phyloP scores from a whole-genome alignment of 2,888 invertebrate species.

The Chaetoderma sp. region DNA sequence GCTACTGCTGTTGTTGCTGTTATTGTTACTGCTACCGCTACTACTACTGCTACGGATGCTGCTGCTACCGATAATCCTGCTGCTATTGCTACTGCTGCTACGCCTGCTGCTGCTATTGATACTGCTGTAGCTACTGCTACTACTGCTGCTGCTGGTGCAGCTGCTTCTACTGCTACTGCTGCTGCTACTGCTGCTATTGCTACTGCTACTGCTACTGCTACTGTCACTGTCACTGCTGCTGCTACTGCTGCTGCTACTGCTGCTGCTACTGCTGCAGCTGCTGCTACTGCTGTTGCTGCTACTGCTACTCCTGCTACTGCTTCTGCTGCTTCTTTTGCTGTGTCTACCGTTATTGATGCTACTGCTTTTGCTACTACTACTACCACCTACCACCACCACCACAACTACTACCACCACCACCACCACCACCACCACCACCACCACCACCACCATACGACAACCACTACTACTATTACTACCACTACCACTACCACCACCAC shows the following conservation, averaged over 20 bases:
- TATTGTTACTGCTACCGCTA: neutral
- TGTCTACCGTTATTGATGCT: neutral
- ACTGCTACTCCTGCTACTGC: neutral
- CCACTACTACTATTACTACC: neutral
- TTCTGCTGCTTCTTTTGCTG: slow-evolving; percentile 2
- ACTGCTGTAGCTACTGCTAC: too few relatives aligned
- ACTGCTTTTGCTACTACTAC: neutral
- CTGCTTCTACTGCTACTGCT: too few relatives aligned
- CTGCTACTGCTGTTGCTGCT: too few relatives aligned
- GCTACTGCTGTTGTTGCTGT: too few relatives aligned
- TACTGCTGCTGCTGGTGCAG: too few relatives aligned
- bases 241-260: slow-evolving; percentile 18
- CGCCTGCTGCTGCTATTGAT: too few relatives aligned
- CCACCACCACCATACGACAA: neutral
- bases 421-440: too few relatives aligned
- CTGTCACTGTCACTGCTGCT: slow-evolving; percentile 22
- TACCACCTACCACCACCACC: neutral
- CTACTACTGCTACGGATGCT: too few relatives aligned
- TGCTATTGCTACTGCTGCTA: too few relatives aligned
- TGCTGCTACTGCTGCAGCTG: slow-evolving; percentile 11
- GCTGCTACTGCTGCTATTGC: neutral
- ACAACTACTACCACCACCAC: neutral
- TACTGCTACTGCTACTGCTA: slow-evolving; percentile 21
- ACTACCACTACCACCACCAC: too few relatives aligned
- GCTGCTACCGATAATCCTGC: too few relatives aligned